Conservation (phyloP, 2,888 invertebrate genomes). For the Agriopis marginaria region DNA sequence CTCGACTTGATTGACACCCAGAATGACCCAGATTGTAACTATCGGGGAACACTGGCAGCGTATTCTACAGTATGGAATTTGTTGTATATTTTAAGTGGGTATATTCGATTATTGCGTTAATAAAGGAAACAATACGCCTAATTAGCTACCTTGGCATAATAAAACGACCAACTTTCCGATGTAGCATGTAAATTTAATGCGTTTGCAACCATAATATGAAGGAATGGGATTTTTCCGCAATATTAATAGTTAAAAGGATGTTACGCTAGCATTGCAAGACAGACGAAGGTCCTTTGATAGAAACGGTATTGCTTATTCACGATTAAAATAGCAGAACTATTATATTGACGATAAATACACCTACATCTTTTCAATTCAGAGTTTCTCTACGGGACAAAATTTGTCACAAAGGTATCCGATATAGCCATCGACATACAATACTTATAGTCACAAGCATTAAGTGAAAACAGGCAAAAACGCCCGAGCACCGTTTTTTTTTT, state of each 20-base stretch:
- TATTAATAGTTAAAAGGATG: constrained; percentile 16
- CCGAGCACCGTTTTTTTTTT: too few species aligned
- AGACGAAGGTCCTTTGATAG: constrained; percentile 11
- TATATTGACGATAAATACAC: not conserved
- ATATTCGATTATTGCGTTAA: too few species aligned
- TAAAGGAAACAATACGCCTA: not conserved
- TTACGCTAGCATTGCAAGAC: constrained; percentile 18
- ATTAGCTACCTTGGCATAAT: constrained; percentile 8
- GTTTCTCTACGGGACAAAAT: too few species aligned
- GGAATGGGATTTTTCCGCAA: constrained; percentile 15
- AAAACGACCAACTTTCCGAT: constrained; percentile 17
- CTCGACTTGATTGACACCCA: too few species aligned
- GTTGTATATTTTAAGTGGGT: too few species aligned
- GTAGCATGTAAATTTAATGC: not conserved
- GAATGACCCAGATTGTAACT: too few species aligned
- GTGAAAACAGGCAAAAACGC: too few species aligned
- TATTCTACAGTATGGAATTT: too few species aligned
- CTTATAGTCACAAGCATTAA: too few species aligned
- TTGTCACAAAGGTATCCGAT: too few species aligned
- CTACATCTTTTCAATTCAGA: not conserved
- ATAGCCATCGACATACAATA: too few species aligned
- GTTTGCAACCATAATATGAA: constrained; percentile 14
- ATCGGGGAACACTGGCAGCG: too few species aligned
- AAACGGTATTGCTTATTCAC: constrained; percentile 2
- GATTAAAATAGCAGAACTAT: not conserved